Evolutionary conservation across 2,113 vertebrate genomes (phyloP), one percentile per base, ranked within the genome.

Genomic region (Lophura nycthemera): DNA sequence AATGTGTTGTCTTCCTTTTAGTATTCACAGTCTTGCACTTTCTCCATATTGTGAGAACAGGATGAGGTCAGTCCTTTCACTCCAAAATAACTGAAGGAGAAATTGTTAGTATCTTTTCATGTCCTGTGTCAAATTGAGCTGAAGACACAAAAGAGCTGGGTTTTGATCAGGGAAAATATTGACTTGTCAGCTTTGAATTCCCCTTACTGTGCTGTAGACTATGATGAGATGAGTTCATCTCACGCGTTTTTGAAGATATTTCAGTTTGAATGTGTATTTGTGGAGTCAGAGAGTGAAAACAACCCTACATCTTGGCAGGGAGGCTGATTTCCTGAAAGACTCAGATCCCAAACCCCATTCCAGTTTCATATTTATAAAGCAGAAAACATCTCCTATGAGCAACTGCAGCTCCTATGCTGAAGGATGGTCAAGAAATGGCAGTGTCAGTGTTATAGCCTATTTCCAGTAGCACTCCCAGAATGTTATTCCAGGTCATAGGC

Each of bases 121-220:
- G 18, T 32, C 15, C 21, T 9, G 3, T 6, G 42, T 47, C 47
- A 32, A 18, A 32, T 36, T 34, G n/a, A 73, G 54, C 45, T 71
- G 21, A 92, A 40, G 34, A 47, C 1, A 1, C 1, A 1, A 20
- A 27, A 69, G 2, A 86, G 8, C 4, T 67, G 12, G 1, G 7
- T 42, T 81, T 60, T 64, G 71, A 87, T 21, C 13, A 32, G 13
- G 11, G 20, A 8, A 42, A n/a, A 47, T 19, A 48, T 30, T 5
- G 32, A 40, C 43, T 0, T 11, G 30, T 27, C 63, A 83, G 40
- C 29, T 52, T 29, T 38, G 42, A 74, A 38, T 47, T 19, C 42
- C 64, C 42, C 34, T 38, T 38, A 34, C 2, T 38, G 47, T 34
- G 52, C 56, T 74, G 30, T 8, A 78, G 72, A 4, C 56, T 70